phyloP scores from a whole-genome alignment of 2,113 vertebrate species.

The Gadus macrocephalus region DNA sequence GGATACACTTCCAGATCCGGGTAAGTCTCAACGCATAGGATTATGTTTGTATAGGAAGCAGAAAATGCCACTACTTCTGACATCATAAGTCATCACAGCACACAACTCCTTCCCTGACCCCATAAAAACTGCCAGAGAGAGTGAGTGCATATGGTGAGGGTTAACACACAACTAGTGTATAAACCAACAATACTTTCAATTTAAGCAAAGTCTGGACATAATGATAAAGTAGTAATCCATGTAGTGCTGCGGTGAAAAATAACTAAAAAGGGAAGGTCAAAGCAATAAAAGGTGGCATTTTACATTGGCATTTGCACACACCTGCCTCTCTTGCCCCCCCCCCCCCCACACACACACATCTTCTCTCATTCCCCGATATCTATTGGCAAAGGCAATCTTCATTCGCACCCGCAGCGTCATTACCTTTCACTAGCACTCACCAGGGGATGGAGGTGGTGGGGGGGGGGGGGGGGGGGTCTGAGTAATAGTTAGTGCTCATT shows the following conservation, averaged over 20 bases:
- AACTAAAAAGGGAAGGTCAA: constrained; percentile 48
- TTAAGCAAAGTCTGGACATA: constrained; percentile 15
- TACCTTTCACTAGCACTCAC: constrained; percentile 41
- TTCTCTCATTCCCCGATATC: constrained; percentile 12
- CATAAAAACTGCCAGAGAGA: too few relatives aligned
- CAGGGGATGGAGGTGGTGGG: constrained; percentile 11
- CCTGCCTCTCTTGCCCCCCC: constrained; percentile 16
- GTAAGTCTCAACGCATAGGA: too few relatives aligned
- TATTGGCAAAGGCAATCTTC: constrained; percentile 31
- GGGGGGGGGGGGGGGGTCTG: not conserved
- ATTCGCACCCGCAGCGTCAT: constrained; percentile 34
- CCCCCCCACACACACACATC: not conserved
- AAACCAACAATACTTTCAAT: too few relatives aligned
- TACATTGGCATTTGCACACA: constrained; percentile 41
- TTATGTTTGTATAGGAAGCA: too few relatives aligned
- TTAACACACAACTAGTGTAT: too few relatives aligned
- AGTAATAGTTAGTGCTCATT: constrained; percentile 54
- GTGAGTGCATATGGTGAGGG: too few relatives aligned
- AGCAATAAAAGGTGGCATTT: constrained; percentile 45
- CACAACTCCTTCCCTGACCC: too few relatives aligned
- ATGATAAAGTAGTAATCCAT: constrained; percentile 28
- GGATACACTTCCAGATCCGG: too few relatives aligned
- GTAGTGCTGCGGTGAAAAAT: constrained; percentile 38
- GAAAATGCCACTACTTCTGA: too few relatives aligned
- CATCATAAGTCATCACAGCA: too few relatives aligned